These are phyloP conservation scores for Pseudachorutes palmiensis DNA, from an alignment of 1,140 invertebrate species.

Conservation along the genomic window DNA sequence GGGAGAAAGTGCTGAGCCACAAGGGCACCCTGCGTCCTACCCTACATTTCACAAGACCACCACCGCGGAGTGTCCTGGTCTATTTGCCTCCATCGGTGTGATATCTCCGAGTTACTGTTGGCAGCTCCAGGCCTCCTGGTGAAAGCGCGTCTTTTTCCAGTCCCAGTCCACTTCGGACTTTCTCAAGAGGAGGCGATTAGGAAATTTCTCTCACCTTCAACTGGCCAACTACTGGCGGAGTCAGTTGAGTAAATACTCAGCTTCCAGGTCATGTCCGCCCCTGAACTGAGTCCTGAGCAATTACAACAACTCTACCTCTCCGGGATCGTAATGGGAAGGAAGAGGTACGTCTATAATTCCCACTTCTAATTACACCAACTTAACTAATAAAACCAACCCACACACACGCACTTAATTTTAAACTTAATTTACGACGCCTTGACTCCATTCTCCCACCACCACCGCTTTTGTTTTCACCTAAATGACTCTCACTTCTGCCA, in stretches of 20 bases:
- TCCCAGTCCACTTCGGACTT: neutral
- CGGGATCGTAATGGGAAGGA: conserved; percentile 4
- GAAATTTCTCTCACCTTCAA: neutral
- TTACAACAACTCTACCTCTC: conserved; percentile 14
- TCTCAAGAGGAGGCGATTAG: neutral
- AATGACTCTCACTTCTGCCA: no score
- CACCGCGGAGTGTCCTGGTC: no score
- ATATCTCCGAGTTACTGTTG: neutral
- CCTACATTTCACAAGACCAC: no score
- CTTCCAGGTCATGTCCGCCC: neutral
- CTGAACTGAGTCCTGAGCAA: conserved; percentile 11
- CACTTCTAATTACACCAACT: conserved; percentile 7
- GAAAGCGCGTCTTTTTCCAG: neutral
- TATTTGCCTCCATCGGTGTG: no score
- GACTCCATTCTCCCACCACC: no score
- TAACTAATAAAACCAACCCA: neutral
- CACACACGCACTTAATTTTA: neutral
- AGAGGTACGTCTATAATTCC: conserved; percentile 10
- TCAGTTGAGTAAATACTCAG: no score
- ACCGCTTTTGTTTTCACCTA: no score
- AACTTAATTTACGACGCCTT: no score
- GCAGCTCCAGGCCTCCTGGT: neutral
- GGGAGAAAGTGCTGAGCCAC: no score
- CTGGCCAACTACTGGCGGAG: no score
- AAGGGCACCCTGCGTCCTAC: no score